A percentile compares a stretch with the other conserved stretches of the same genome.
Evolutionary conservation across 2,888 invertebrate genomes (phyloP).

Genomic region (Eupsilia transversa): DNA sequence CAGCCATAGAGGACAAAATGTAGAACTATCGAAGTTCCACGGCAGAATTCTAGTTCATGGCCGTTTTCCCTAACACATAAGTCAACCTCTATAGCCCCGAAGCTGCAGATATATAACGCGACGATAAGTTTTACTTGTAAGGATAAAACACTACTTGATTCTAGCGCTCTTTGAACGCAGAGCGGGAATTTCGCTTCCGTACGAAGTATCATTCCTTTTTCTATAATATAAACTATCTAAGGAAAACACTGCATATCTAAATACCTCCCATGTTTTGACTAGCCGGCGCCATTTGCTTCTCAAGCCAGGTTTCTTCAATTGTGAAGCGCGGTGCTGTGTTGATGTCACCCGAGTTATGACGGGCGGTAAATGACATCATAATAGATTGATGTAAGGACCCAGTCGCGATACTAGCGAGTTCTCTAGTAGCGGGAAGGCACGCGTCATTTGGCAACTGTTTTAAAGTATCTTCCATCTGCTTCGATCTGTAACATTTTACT

Average conservation of each 20-base stretch:
- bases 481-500: neutral
- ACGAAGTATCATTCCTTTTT: neutral
- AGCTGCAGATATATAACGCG: no score
- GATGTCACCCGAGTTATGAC: constrained; percentile 49
- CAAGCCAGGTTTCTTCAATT: constrained; percentile 55
- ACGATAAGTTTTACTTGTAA: no score
- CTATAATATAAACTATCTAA: neutral
- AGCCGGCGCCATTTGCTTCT: constrained; percentile 38
- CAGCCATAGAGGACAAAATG: no score
- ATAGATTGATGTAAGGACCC: constrained; percentile 28
- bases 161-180: no score
- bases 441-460: neutral
- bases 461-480: neutral
- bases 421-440: neutral
- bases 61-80: no score
- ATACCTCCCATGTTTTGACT: constrained; percentile 37
- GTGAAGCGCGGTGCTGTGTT: constrained; percentile 29
- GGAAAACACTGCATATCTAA: constrained; percentile 7
- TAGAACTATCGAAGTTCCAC: no score
- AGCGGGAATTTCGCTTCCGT: no score
- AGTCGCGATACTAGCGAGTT: constrained; percentile 28
- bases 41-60: no score
- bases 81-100: no score
- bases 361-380: constrained; percentile 54
- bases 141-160: no score